phyloP scores from a whole-genome alignment of 2,797 vertebrate genomes.

The Monodelphis domestica region DNA sequence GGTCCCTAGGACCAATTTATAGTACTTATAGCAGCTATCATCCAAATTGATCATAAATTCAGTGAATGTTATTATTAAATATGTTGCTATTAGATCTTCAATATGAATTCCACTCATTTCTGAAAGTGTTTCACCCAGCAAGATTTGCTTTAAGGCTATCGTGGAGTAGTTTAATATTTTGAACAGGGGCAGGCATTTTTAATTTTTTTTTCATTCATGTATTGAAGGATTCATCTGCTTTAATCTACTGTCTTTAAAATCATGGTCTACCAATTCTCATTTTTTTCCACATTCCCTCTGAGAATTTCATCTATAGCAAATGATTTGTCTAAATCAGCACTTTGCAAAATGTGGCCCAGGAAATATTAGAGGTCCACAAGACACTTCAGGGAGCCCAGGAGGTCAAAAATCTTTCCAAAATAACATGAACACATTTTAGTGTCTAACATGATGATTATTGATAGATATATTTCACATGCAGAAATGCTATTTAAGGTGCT shows the following conservation, averaged over 20 bases:
- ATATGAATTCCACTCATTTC: conserved; percentile 27
- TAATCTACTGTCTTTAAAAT: neutral
- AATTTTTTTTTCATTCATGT: conserved; percentile 10
- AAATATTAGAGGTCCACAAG: neutral
- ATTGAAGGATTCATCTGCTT: neutral
- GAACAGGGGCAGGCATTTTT: neutral
- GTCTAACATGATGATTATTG: neutral
- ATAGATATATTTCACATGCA: neutral
- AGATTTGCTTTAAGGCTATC: conserved; percentile 4
- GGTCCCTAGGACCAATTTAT: neutral
- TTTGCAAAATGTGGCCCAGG: neutral
- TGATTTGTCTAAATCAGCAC: neutral
- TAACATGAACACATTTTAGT: neutral
- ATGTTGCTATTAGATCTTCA: neutral
- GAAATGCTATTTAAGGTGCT: neutral
- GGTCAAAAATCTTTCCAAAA: neutral
- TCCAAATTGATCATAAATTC: conserved; percentile 5
- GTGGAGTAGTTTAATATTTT: neutral
- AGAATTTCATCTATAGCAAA: neutral
- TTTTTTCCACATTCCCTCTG: neutral
- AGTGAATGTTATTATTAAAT: conserved; percentile 2
- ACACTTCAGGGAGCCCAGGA: neutral
- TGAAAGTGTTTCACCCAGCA: neutral
- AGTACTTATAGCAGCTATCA: neutral
- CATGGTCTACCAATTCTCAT: neutral